Evolutionary conservation across 2,888 invertebrate species (phyloP).

Genomic region (Chorisops tibialis): DNA sequence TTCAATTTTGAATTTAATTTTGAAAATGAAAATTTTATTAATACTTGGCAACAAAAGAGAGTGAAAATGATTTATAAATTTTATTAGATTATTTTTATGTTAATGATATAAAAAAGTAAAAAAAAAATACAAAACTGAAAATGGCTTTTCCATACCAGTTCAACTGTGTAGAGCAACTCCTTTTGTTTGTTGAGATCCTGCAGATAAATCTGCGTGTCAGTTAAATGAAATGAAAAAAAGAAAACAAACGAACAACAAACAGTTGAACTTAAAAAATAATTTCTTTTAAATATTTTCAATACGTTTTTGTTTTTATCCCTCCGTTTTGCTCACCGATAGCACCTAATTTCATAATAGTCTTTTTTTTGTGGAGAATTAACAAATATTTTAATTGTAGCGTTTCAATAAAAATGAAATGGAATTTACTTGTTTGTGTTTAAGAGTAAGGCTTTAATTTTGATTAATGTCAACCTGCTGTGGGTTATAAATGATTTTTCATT

Average conservation of each 20-base stretch:
- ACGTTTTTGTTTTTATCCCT: neutral
- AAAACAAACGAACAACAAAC: conserved; percentile 25
- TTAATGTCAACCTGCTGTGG: too few species aligned
- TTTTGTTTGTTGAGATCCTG: conserved; percentile 87
- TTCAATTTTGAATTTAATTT: too few species aligned
- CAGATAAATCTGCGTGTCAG: conserved; percentile 74
- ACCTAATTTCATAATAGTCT: neutral
- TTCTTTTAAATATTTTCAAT: neutral
- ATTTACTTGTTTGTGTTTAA: too few species aligned
- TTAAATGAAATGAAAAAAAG: conserved; percentile 39
- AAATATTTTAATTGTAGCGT: neutral
- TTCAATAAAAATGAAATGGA: too few species aligned
- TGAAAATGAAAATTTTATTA: too few species aligned
- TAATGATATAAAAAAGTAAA: neutral
- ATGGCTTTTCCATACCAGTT: conserved; percentile 64
- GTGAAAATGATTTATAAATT: neutral
- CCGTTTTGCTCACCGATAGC: neutral
- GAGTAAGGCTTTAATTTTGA: too few species aligned
- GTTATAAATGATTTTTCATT: too few species aligned
- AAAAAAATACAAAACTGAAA: conserved; percentile 9
- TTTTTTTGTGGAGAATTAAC: neutral
- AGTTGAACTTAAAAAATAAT: conserved; percentile 7
- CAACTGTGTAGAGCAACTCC: conserved; percentile 78
- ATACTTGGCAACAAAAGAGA: neutral
- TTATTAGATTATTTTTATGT: neutral